These are phyloP conservation scores for Xenopus laevis DNA, from an alignment of 2,113 vertebrate species.

Conservation along the genomic window DNA sequence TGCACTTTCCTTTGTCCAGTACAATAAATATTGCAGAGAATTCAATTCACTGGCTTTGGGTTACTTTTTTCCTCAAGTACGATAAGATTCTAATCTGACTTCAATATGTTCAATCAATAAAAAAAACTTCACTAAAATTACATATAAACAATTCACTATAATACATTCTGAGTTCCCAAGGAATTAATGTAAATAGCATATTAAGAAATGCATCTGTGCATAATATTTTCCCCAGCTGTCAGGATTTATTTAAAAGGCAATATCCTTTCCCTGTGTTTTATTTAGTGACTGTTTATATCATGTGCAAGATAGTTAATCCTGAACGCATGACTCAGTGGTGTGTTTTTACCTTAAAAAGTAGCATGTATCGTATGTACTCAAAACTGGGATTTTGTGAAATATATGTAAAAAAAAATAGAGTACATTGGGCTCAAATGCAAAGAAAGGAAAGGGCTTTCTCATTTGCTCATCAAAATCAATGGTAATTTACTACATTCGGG, in stretches of 20 bases:
- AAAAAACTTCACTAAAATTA: slow-evolving; percentile 55
- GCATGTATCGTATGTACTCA: slow-evolving; percentile 50
- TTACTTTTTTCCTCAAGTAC: slow-evolving; percentile 64
- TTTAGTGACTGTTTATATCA: slow-evolving; percentile 69
- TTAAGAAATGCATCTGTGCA: slow-evolving; percentile 59
- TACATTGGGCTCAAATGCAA: background rate
- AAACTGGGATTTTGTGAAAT: slow-evolving; percentile 31
- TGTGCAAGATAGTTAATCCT: slow-evolving; percentile 64
- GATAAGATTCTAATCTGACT: slow-evolving; percentile 74
- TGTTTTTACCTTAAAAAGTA: slow-evolving; percentile 61
- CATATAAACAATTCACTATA: slow-evolving; percentile 61
- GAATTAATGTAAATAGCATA: slow-evolving; percentile 61
- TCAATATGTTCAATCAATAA: slow-evolving; percentile 67
- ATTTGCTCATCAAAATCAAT: no score
- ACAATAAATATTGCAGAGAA: slow-evolving; percentile 66
- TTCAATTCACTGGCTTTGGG: slow-evolving; percentile 49
- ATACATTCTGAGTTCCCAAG: slow-evolving; percentile 54
- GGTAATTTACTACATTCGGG: no score
- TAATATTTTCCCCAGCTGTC: slow-evolving; percentile 74
- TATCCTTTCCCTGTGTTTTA: slow-evolving; percentile 66
- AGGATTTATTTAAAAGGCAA: slow-evolving; percentile 73
- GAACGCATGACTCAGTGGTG: slow-evolving; percentile 63
- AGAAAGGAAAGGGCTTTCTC: background rate
- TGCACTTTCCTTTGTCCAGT: slow-evolving; percentile 69
- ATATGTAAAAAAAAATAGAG: slow-evolving; percentile 30